Conservation (phyloP, 2,113 vertebrate genomes). For the Sylvia atricapilla region DNA sequence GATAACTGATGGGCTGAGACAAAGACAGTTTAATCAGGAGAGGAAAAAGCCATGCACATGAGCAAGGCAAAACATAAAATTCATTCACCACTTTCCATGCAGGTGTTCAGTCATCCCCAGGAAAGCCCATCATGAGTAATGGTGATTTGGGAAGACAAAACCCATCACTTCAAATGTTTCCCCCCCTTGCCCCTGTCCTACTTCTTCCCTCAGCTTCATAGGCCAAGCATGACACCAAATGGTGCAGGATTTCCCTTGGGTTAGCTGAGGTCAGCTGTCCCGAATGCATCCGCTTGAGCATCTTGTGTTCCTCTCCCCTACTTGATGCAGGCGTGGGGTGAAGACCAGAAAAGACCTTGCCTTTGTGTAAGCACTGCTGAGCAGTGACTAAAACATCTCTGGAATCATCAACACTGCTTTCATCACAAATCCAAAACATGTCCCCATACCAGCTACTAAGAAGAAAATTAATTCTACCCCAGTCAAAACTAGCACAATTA, state of each 20-base stretch:
- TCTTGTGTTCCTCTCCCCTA: neutral
- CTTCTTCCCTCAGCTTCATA: neutral
- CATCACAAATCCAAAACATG: neutral
- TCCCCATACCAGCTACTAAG: neutral
- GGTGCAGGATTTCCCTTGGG: neutral
- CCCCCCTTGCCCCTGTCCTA: neutral
- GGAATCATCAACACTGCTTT: neutral
- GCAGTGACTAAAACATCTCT: neutral
- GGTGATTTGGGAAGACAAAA: neutral
- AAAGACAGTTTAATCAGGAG: neutral
- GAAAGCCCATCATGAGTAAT: neutral
- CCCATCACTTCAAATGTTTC: fast-evolving
- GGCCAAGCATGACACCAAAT: neutral
- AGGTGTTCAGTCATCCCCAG: neutral
- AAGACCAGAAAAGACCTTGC: neutral
- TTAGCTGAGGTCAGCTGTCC: neutral
- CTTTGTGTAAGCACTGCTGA: neutral
- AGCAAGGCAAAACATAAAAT: neutral
- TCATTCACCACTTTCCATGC: neutral
- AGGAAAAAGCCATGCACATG: neutral
- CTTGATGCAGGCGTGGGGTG: neutral
- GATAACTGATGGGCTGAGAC: neutral
- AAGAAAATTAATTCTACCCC: neutral
- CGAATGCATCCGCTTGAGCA: neutral
- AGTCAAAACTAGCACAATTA: neutral